A percentile compares a stretch with the other conserved stretches of the same genome.
Evolutionary conservation across 2,113 vertebrate species (phyloP).

Genomic region (Glaucidium brasilianum): DNA sequence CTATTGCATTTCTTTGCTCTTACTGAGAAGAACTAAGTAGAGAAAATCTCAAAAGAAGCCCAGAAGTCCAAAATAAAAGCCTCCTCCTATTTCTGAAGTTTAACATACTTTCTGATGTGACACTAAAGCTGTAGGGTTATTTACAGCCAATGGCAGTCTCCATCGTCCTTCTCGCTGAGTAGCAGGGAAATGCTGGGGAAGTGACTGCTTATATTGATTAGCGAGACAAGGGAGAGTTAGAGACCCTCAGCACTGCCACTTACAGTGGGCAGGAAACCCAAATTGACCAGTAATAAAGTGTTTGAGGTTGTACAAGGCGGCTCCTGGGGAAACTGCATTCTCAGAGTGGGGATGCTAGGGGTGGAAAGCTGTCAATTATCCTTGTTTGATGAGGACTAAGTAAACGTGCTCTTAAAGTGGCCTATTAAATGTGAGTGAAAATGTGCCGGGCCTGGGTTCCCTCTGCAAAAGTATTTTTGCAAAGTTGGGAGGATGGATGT

Average conservation of each 20-base stretch:
- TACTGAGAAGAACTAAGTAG: not conserved
- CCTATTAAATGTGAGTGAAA: not conserved
- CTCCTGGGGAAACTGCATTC: slow-evolving; percentile 74
- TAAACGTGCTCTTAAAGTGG: slow-evolving; percentile 8
- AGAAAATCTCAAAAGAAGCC: not conserved
- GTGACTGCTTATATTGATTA: slow-evolving; percentile 83
- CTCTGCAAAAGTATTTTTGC: not conserved
- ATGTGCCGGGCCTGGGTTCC: not conserved
- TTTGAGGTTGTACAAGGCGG: slow-evolving; percentile 71
- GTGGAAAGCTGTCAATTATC: slow-evolving; percentile 75
- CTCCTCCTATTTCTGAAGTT: slow-evolving; percentile 28
- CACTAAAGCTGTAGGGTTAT: slow-evolving; percentile 18
- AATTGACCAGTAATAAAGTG: slow-evolving; percentile 81
- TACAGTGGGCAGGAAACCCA: slow-evolving; percentile 80
- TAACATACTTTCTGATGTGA: not conserved
- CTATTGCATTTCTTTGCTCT: not conserved
- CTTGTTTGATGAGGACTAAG: slow-evolving; percentile 63
- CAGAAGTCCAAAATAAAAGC: not conserved
- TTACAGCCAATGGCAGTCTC: slow-evolving; percentile 48
- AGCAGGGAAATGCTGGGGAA: slow-evolving; percentile 72
- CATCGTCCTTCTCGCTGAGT: slow-evolving; percentile 71
- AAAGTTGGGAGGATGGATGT: not conserved
- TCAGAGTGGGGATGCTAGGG: slow-evolving; percentile 59
- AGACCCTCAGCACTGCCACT: slow-evolving; percentile 80
- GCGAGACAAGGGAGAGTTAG: slow-evolving; percentile 71